These are phyloP conservation scores for Calcarius lapponicus DNA, from an alignment of 2,797 vertebrate genomes.

Conservation along the genomic window DNA sequence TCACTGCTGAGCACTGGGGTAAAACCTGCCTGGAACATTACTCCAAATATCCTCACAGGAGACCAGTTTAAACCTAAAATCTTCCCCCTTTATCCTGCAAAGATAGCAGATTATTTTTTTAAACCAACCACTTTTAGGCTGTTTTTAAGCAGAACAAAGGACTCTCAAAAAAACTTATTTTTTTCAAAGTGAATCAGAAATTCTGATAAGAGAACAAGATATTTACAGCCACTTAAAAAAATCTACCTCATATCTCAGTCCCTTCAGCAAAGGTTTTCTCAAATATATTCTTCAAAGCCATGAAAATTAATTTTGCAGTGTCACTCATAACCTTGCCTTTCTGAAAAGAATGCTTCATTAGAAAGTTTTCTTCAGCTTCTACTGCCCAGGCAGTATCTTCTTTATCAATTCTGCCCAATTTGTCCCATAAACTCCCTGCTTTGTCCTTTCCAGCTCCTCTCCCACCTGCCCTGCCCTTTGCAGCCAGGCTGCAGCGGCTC, in stretches of 20 bases:
- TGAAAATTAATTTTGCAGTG: neutral
- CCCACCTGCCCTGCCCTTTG: neutral
- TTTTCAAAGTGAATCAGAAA: neutral
- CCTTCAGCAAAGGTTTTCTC: neutral
- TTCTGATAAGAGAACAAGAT: neutral
- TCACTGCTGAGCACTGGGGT: neutral
- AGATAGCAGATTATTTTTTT: fast-evolving
- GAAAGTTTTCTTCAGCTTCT: neutral
- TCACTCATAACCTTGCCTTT: neutral
- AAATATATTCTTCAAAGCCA: neutral
- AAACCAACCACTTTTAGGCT: neutral
- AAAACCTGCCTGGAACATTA: neutral
- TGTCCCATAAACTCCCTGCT: neutral
- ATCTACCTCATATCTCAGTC: neutral
- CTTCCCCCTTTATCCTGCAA: neutral
- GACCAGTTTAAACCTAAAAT: neutral
- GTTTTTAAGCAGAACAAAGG: neutral
- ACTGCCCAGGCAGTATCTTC: neutral
- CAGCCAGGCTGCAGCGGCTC: neutral
- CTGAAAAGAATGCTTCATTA: neutral
- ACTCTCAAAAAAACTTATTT: neutral
- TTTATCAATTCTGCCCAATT: neutral
- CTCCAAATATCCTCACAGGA: neutral
- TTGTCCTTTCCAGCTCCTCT: neutral
- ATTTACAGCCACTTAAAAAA: neutral